phyloP scores from a whole-genome alignment of 2,797 vertebrate genomes.

The Gobionotothen gibberifrons region DNA sequence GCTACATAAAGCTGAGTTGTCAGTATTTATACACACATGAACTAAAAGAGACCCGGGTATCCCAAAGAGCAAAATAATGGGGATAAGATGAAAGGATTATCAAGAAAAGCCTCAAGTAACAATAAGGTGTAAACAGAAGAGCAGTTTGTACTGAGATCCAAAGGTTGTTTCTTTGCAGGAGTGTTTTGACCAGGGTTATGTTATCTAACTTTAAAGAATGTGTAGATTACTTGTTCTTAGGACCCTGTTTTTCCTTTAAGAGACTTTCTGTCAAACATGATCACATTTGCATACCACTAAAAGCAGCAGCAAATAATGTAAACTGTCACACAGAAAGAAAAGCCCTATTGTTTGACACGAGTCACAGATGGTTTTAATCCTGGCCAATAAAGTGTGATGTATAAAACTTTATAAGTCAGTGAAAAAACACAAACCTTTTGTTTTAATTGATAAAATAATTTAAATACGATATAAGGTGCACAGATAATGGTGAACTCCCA shows the following conservation, averaged over 20 bases:
- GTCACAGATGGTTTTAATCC: neutral
- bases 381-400: neutral
- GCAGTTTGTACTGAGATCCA: too few species aligned
- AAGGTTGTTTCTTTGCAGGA: too few species aligned
- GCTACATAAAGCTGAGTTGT: neutral
- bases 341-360: neutral
- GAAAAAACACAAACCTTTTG: neutral
- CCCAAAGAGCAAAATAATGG: neutral
- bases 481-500: neutral
- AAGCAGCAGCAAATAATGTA: neutral
- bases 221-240: neutral
- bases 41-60: neutral
- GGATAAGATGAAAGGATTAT: neutral
- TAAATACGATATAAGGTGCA: neutral
- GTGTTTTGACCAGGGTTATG: too few species aligned
- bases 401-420: neutral
- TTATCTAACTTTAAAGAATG: neutral
- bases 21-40: neutral
- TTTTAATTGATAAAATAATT: conserved; percentile 22
- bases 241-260: neutral
- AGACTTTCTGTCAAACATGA: neutral
- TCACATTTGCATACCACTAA: neutral
- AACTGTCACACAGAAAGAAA: neutral
- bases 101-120: neutral
- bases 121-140: neutral